Percentiles rank a stretch among this genome's conserved stretches.
Conservation (phyloP, 2,797 vertebrate genomes). For the Spea hammondii region DNA sequence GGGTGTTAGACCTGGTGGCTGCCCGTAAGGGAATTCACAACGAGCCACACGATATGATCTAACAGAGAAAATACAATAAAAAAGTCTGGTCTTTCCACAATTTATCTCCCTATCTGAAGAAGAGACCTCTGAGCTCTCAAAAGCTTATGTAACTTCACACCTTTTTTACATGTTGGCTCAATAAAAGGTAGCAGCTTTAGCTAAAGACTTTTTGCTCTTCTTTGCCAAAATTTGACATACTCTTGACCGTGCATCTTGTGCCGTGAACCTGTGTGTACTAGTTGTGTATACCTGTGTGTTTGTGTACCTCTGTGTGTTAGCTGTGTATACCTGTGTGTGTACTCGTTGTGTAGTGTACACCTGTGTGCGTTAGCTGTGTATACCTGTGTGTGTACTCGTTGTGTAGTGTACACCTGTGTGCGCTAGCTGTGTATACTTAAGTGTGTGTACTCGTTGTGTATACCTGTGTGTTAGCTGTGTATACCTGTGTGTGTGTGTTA, state of each 20-base stretch:
- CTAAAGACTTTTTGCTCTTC: too few relatives aligned
- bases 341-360: neutral
- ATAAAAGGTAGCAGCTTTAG: too few relatives aligned
- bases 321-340: neutral
- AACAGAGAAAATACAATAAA: too few relatives aligned
- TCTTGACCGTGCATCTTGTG: neutral
- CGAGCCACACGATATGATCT: too few relatives aligned
- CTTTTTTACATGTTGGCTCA: too few relatives aligned
- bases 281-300: neutral
- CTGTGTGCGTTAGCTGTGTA: neutral
- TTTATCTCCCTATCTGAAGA: too few relatives aligned
- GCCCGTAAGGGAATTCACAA: too few relatives aligned
- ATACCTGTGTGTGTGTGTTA: neutral
- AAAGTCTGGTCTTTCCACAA: too few relatives aligned
- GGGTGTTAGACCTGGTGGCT: too few relatives aligned
- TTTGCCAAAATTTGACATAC: too few relatives aligned
- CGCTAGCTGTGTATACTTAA: neutral
- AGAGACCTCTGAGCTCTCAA: too few relatives aligned
- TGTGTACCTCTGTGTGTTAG: neutral
- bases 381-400: neutral
- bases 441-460: neutral
- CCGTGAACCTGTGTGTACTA: neutral
- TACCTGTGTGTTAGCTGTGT: neutral
- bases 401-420: neutral
- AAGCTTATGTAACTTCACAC: too few relatives aligned